These are phyloP conservation scores for Ceratitis capitata DNA, from an alignment of 1,140 invertebrate species.

Conservation along the genomic window DNA sequence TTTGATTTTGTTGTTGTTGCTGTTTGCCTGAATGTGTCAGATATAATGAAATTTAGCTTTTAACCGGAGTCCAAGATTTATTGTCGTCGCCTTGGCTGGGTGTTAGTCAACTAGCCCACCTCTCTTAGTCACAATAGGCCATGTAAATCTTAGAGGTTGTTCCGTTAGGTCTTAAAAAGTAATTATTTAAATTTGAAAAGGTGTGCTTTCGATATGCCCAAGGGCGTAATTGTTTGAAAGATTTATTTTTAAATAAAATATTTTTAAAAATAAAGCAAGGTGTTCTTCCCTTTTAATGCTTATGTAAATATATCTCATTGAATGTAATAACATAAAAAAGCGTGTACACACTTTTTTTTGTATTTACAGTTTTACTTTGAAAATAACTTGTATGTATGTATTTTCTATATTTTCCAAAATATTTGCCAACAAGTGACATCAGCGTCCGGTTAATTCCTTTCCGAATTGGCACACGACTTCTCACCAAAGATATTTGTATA, in stretches of 20 bases:
- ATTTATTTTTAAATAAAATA: background rate
- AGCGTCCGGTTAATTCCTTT: background rate
- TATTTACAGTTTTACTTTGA: too few relatives aligned
- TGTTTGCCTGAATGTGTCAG: background rate
- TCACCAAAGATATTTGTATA: too few relatives aligned
- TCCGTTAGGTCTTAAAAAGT: background rate
- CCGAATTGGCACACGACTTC: background rate
- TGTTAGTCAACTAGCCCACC: background rate
- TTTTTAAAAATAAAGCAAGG: background rate
- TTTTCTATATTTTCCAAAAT: background rate
- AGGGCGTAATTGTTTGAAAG: background rate
- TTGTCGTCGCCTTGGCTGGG: background rate
- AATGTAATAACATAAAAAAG: too few relatives aligned
- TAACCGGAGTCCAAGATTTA: background rate
- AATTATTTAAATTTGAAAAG: conserved; percentile 14
- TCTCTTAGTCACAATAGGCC: background rate
- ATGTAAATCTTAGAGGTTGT: background rate
- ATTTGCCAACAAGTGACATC: background rate
- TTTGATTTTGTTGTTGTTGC: background rate
- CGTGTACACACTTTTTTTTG: too few relatives aligned
- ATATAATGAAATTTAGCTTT: background rate
- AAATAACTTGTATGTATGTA: background rate
- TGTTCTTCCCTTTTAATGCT: background rate
- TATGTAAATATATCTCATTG: background rate
- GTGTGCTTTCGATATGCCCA: background rate